Evolutionary conservation across 2,888 invertebrate species (phyloP), one percentile per base, ranked within the genome.

Genomic region (Dexiosoma caninum): DNA sequence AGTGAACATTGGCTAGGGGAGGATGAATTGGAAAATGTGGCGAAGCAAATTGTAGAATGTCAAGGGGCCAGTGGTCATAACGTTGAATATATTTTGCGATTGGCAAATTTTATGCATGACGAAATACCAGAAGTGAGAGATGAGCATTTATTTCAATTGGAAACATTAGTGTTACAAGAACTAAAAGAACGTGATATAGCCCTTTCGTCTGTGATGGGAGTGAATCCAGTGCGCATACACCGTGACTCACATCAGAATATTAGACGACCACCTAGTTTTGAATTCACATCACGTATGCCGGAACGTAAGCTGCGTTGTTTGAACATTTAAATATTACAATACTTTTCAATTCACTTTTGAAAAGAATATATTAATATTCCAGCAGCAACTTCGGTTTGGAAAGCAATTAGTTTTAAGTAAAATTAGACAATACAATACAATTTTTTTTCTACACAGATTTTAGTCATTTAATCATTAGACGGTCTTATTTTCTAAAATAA

Each of bases 11-110:
- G 96, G 95, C 90, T 97, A 9, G 98, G 97, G 0, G 94, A 96
- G 3, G 95, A 95, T 0, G 93, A 95, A 0, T 86, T 94, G 6
- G 91, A 93, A 35, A 93, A 93, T 19, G 96, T 98, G 60, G 98
- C 97, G 0, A 90, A 92, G 60, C 96, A 97, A 91, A 97, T 98
- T 79, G 91, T 93, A 51, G 92, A 93, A 84, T 93, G 93, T 84
- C 91, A 92, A 12, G 98, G 98, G 0, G 93, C 95, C 0, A 95
- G 96, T 83, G 98, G 98, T 0, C 93, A 95, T 78, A 98, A 98
- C 88, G 95, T 93, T 14, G 98, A 98, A 89, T 98, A 98, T 90
- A 91, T 98, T 5, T 90, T 97, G 81, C 93, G 93, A n/a, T 72
- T 98, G 86, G 96, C 96, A 0, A 92, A 94, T 72, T 96, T 96